phyloP scores from a whole-genome alignment of 2,113 vertebrate species.

The Aramus guarauna region DNA sequence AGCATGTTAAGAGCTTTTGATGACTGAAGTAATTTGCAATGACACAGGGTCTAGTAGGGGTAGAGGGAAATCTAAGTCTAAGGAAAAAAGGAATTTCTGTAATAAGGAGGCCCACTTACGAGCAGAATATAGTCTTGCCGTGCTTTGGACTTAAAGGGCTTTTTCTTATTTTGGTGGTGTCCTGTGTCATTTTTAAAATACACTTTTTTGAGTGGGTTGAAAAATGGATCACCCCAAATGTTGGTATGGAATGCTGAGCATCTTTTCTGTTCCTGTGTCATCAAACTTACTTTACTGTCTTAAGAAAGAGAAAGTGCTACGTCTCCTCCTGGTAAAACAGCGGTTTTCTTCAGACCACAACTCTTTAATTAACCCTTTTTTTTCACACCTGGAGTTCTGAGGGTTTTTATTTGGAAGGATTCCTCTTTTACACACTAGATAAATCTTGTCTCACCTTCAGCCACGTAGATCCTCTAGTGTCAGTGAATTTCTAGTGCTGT shows the following conservation, averaged over 20 bases:
- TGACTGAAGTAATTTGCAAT: slow-evolving; percentile 40
- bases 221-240: neutral
- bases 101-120: neutral
- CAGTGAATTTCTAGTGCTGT: neutral
- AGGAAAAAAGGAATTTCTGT: neutral
- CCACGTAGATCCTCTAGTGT: neutral
- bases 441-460: neutral
- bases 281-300: neutral
- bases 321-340: neutral
- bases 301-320: neutral
- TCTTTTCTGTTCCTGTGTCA: neutral
- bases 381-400: neutral
- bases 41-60: neutral
- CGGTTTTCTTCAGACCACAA: neutral
- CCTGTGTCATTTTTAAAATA: neutral
- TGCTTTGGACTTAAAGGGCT: neutral
- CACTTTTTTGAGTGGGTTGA: neutral
- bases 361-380: neutral
- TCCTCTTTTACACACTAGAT: neutral
- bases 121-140: neutral
- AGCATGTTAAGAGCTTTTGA: slow-evolving; percentile 48
- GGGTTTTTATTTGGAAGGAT: neutral
- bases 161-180: neutral
- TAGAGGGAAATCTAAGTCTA: neutral
- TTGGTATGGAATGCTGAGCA: neutral